These are phyloP conservation scores for Dysdera silvatica DNA, from an alignment of 1,140 invertebrate species.

Conservation along the genomic window DNA sequence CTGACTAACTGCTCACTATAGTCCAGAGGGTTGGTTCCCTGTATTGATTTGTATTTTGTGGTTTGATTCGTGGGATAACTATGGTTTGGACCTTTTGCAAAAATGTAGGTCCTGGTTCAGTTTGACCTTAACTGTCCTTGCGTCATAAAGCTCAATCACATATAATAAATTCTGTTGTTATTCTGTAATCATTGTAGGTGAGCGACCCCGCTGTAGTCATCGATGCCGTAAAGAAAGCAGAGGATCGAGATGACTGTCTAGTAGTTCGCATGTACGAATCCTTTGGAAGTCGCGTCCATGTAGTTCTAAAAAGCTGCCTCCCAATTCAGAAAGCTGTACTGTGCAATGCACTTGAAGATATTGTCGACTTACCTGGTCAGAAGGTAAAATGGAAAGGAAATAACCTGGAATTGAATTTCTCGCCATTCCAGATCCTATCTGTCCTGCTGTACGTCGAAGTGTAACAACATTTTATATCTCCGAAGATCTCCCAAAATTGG, in stretches of 20 bases:
- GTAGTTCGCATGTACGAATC: slow-evolving; percentile 28
- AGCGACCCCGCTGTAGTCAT: slow-evolving; percentile 28
- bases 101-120: too few relatives aligned
- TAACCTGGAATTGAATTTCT: slow-evolving; percentile 24
- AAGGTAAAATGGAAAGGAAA: slow-evolving; percentile 27
- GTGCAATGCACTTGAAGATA: slow-evolving; percentile 29
- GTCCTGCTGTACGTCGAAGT: slow-evolving; percentile 29
- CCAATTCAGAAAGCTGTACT: slow-evolving; percentile 27
- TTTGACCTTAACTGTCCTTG: too few relatives aligned
- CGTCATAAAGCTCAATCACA: neutral
- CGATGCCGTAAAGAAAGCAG: slow-evolving; percentile 31
- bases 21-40: too few relatives aligned
- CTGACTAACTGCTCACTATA: too few relatives aligned
- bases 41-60: too few relatives aligned
- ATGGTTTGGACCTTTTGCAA: too few relatives aligned
- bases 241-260: slow-evolving; percentile 28
- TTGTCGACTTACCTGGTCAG: slow-evolving; percentile 3
- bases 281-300: slow-evolving; percentile 26
- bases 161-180: neutral
- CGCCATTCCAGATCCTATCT: slow-evolving; percentile 30
- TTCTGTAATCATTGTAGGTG: slow-evolving; percentile 9
- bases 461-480: too few relatives aligned
- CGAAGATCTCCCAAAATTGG: too few relatives aligned
- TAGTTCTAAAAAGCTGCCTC: slow-evolving; percentile 20
- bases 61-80: too few relatives aligned